A percentile compares a stretch with the other conserved stretches of the same genome.
Evolutionary conservation across 2,888 invertebrate species (phyloP).

Genomic region (Fragum whitleyi): DNA sequence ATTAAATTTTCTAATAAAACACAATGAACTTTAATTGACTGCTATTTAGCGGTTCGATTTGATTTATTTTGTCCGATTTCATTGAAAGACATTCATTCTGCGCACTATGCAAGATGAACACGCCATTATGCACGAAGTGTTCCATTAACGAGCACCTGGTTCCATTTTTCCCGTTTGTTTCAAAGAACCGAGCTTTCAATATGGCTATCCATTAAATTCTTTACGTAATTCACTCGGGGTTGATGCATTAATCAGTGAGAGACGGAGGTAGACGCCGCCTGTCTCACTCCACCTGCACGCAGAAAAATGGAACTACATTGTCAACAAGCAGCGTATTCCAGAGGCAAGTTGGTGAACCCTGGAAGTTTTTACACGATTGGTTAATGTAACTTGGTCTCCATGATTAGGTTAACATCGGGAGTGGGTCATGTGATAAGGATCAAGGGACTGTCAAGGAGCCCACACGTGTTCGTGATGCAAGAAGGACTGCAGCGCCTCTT

Average conservation of each 20-base stretch:
- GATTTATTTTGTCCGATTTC: conserved; percentile 55
- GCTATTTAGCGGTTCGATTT: conserved; percentile 47
- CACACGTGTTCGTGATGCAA: conserved; percentile 47
- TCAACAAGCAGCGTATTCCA: conserved; percentile 69
- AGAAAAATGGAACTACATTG: conserved; percentile 71
- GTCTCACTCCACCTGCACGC: conserved; percentile 75
- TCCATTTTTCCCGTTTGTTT: conserved; percentile 64
- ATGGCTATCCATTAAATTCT: conserved; percentile 80
- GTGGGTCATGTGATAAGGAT: conserved; percentile 56
- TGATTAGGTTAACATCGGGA: conserved; percentile 38
- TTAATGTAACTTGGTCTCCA: conserved; percentile 65
- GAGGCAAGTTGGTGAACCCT: conserved; percentile 71
- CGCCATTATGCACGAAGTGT: conserved; percentile 47
- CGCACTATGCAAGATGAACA: conserved; percentile 37
- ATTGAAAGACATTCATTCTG: conserved; percentile 47
- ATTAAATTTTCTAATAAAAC: conserved; percentile 61
- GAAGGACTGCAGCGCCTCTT: conserved; percentile 37
- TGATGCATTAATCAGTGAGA: conserved; percentile 78
- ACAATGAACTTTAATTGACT: conserved; percentile 55
- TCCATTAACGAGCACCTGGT: conserved; percentile 55
- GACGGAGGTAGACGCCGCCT: conserved; percentile 67
- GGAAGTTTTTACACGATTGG: conserved; percentile 70
- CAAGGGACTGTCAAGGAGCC: conserved; percentile 33
- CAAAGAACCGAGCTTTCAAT: conserved; percentile 61
- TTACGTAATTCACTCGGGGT: conserved; percentile 79